Evolutionary conservation across 1,140 invertebrate genomes (phyloP), one percentile per base, ranked within the genome.

Genomic region (Araneus ventricosus): DNA sequence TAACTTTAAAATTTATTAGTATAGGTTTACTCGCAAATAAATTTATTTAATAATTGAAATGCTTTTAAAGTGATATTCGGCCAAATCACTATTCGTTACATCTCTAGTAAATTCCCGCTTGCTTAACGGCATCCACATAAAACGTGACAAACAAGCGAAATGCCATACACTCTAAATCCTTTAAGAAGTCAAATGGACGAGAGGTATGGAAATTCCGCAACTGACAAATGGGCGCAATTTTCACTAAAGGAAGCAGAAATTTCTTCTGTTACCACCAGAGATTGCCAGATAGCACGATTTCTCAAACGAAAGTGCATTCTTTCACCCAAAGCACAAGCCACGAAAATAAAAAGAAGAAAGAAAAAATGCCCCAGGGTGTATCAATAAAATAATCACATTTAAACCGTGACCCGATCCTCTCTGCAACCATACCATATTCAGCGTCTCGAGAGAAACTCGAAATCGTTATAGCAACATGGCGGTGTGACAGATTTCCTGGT

Each of bases 201-300:
- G 8, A 14, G 63, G 14, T 8, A 3, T 30, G 20, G 20, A 61
- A 24, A n/a, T 5, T 24, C 70, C 34, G 37, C 70, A 14, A 14
- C 34, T 75, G n/a, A 67, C 5, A n/a, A 67, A 59, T 59, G 57
- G 24, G n/a, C 41, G n/a, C 8, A 7, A 75, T 34, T 75, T 75
- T 75, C 70, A 75, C 70, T n/a, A 24, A 63, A 22, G 59, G n/a
- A 63, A 63, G n/a, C 59, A 63, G 59, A 63, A 63, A 63, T 22
- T 22, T 63, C 59, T 63, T 4, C 14, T 5, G 27, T 34, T 37
- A 75, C 34, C 70, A 6, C n/a, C 34, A 20, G 20, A 75, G 70
- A 75, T 75, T 37, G 70, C 22, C 30, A 4, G 30, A 75, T 5
- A 14, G 17, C 14, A 75, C 14, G 34, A 75, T 37, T 75, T 75